Percentiles rank a stretch among this genome's conserved stretches.
phyloP scores from a whole-genome alignment of 30 jellyfish, hydroid and myxozoan species.

The Pelagia noctiluca region DNA sequence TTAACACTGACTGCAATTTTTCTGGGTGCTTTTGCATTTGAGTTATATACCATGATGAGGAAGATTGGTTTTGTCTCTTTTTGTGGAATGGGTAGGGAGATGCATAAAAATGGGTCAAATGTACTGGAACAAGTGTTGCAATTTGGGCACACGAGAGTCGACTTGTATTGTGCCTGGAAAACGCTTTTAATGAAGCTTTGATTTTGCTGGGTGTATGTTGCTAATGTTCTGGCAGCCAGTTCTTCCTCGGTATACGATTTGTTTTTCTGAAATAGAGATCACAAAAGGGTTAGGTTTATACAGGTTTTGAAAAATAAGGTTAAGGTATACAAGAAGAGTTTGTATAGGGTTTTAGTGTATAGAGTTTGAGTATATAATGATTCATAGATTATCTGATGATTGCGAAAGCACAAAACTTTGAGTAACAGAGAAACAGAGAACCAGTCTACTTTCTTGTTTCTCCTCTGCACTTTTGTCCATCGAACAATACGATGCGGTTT shows the following conservation, averaged over 20 bases:
- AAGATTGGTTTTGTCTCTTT: constrained; percentile 74
- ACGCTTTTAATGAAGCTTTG: constrained; percentile 81
- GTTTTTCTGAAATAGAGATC: constrained; percentile 68
- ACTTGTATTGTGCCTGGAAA: constrained; percentile 94
- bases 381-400: too few relatives aligned
- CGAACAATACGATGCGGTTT: too few relatives aligned
- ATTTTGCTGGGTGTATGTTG: constrained; percentile 71
- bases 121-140: constrained; percentile 84
- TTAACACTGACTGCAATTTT: constrained; percentile 62
- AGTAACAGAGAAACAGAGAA: too few relatives aligned
- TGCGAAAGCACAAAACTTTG: too few relatives aligned
- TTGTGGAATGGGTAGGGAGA: constrained; percentile 93
- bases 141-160: constrained; percentile 77
- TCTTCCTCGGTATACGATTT: constrained; percentile 85
- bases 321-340: background rate
- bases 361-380: too few relatives aligned
- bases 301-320: background rate
- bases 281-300: background rate
- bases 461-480: too few relatives aligned
- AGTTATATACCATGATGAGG: constrained; percentile 45
- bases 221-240: constrained; percentile 84
- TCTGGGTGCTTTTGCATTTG: constrained; percentile 21
- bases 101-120: constrained; percentile 86
- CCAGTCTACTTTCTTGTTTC: too few relatives aligned
- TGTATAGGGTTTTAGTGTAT: too few relatives aligned